These are phyloP conservation scores for Heliornis fulica DNA, from an alignment of 2,113 vertebrate genomes.

Conservation along the genomic window DNA sequence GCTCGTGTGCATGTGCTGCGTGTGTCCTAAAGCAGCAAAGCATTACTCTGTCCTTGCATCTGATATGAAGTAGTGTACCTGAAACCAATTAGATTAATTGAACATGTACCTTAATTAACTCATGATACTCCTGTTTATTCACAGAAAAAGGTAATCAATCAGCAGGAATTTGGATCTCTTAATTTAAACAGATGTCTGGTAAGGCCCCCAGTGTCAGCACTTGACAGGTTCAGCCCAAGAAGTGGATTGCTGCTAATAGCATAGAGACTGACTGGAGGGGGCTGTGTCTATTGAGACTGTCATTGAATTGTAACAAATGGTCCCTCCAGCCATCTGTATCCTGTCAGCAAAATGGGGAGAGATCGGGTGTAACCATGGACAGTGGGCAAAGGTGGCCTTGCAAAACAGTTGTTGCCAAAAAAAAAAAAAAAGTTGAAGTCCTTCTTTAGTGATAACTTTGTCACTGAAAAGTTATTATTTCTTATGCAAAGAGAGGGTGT, in stretches of 20 bases:
- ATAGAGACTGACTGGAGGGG: background rate
- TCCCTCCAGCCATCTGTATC: background rate
- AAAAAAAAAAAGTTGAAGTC: background rate
- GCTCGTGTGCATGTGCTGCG: background rate
- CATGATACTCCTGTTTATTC: constrained; percentile 30
- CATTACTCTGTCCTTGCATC: background rate
- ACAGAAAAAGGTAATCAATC: constrained; percentile 20
- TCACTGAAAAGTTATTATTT: no score
- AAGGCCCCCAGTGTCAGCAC: background rate
- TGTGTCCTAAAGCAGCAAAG: background rate
- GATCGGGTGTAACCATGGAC: background rate
- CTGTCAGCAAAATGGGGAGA: background rate
- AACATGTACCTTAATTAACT: constrained; percentile 36
- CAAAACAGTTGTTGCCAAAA: background rate
- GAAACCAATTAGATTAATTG: constrained; percentile 24
- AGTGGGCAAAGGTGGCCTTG: background rate
- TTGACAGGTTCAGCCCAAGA: background rate
- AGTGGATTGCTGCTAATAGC: background rate
- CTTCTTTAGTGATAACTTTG: background rate
- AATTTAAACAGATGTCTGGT: constrained; percentile 21
- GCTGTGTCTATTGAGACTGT: background rate
- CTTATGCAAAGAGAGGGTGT: background rate
- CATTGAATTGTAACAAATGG: background rate
- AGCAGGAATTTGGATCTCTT: constrained; percentile 24
- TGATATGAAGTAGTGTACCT: background rate